Base-by-base conservation (phyloP, 2,113 vertebrate species). In the Ageneiosus marmoratus region DNA sequence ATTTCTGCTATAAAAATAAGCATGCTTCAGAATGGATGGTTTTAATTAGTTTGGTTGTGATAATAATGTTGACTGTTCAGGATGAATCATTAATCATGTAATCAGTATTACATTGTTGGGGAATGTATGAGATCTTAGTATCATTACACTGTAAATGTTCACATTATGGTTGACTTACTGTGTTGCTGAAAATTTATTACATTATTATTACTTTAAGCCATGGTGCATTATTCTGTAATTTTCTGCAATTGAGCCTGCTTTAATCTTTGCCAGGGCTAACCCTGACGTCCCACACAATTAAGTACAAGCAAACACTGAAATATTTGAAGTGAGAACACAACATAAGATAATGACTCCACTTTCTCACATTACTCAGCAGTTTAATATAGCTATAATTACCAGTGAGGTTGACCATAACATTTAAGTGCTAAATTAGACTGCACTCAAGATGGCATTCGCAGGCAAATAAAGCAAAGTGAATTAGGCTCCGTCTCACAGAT, bases 381-480 rank as follows among this genome's bases (percentile, higher is more conserved):
- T 72, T 81, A 27, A 77, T 76, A 22, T 72, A 0, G 44, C 85
- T 81, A 46, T 60, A 72, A 81, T 77, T 81, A 77, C 32, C 75
- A 51, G 41, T 29, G 80, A 77, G 44, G 60, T 46, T 56, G 63
- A 44, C 53, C 62, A 73, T 74, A 84, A 86, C 60, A 34, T 74
- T 87, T 84, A 67, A 74, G 80, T 3, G 37, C 56, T 67, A 51
- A 77, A 77, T 81, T 22, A 75, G 29, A 62, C 29, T 4, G 27
- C 63, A 62, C 51, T 83, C 75, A 16, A 72, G 77, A 81, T 72
- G 65, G 48, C 8, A 77, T 78, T 87, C 72, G 80, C 51, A 79
- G 69, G 41, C 77, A 78, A 79, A 60, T 78, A 27, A 60, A 44
- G 15, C 76, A 29, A 78, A 78, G 27, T 78, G 34, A 78, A 60